A percentile compares a stretch with the other conserved stretches of the same genome.
Evolutionary conservation across 2,113 vertebrate genomes (phyloP).

Genomic region (Xiphophorus hellerii): DNA sequence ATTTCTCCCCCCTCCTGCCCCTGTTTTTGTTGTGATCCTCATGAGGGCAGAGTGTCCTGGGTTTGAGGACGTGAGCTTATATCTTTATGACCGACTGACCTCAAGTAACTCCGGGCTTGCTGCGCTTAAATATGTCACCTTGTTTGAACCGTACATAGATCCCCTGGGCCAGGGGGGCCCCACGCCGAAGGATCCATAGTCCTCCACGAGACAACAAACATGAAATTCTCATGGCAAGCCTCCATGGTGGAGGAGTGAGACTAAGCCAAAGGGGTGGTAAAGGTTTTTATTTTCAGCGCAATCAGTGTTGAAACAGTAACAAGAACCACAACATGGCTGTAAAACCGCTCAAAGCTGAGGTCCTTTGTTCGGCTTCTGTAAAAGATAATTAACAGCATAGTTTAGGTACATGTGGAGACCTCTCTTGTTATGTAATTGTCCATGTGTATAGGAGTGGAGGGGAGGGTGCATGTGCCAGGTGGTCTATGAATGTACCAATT

Average conservation of each 20-base stretch:
- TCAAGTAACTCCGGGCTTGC: conserved; percentile 37
- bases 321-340: background rate
- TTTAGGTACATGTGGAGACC: conserved; percentile 23
- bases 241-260: background rate
- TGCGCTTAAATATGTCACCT: conserved; percentile 53
- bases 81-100: conserved; percentile 43
- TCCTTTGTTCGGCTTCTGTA: conserved; percentile 9
- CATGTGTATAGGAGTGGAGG: background rate
- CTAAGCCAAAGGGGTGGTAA: conserved; percentile 1
- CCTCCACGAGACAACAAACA: background rate
- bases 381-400: conserved; percentile 27
- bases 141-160: conserved; percentile 49
- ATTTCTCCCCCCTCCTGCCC: conserved; percentile 6
- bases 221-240: background rate
- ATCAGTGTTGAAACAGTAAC: background rate
- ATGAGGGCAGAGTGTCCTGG: conserved; percentile 49
- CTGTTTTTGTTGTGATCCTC: conserved; percentile 35
- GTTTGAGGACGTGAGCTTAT: conserved; percentile 40
- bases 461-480: conserved; percentile 19
- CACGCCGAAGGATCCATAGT: background rate
- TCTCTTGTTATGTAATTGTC: conserved; percentile 43
- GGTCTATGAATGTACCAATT: conserved; percentile 47
- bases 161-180: background rate
- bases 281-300: background rate
- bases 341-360: conserved; percentile 6